These are phyloP conservation scores for Actenoides lindsayi DNA, from an alignment of 2,113 vertebrate genomes.

Conservation along the genomic window DNA sequence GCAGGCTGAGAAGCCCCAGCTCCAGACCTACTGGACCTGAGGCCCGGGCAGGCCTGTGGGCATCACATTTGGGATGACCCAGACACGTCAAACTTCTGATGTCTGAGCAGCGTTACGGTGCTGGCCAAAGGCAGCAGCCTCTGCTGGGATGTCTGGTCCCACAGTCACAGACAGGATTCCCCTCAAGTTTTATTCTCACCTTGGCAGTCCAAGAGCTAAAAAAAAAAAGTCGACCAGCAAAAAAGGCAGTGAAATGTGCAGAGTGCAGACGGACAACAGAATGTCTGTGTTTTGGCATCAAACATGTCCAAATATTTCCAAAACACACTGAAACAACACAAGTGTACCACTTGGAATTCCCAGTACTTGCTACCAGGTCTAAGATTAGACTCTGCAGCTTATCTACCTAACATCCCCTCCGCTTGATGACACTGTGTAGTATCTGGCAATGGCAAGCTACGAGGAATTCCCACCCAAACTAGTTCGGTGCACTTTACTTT, in stretches of 20 bases:
- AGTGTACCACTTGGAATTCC: neutral
- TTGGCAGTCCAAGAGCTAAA: neutral
- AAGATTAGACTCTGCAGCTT: conserved; percentile 1
- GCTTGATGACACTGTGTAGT: neutral
- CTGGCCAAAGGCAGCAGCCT: neutral
- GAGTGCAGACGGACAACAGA: neutral
- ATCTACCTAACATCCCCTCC: neutral
- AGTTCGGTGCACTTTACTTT: neutral
- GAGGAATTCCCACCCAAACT: conserved; percentile 15
- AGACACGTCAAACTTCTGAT: neutral
- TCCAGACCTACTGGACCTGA: neutral
- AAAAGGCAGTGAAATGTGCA: neutral
- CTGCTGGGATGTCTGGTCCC: rapidly evolving
- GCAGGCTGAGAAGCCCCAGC: neutral
- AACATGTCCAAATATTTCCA: conserved; percentile 23
- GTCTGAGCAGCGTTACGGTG: neutral
- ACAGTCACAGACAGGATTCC: neutral
- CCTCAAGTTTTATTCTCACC: neutral
- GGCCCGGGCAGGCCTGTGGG: neutral
- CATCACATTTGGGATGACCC: neutral
- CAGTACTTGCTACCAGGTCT: neutral
- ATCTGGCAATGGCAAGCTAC: conserved; percentile 3
- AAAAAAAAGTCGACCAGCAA: neutral
- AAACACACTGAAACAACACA: conserved; percentile 9
- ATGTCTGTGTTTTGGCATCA: neutral